Conservation (phyloP, 2,888 invertebrate species). For the Muschampia staudingeri region DNA sequence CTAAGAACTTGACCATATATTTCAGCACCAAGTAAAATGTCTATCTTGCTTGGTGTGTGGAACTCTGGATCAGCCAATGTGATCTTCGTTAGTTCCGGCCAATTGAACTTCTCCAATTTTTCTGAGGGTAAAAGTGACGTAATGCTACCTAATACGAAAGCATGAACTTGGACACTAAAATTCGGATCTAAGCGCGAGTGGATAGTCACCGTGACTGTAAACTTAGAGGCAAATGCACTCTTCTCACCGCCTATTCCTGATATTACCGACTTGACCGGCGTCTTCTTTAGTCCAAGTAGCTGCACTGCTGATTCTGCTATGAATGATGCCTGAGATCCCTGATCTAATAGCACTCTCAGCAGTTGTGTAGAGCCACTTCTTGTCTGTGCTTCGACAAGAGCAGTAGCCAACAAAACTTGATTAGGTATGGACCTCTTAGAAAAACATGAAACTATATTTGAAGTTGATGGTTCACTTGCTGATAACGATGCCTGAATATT, state of each 20-base stretch:
- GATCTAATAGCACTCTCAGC: neutral
- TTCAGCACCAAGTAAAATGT: conserved; percentile 7
- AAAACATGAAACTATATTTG: neutral
- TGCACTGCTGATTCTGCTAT: neutral
- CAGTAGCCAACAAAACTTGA: conserved; percentile 5
- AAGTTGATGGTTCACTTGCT: conserved; percentile 8
- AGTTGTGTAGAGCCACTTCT: conserved; percentile 24
- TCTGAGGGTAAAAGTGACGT: neutral
- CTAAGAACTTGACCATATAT: conserved; percentile 5
- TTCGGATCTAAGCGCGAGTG: conserved; percentile 18
- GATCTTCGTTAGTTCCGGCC: neutral
- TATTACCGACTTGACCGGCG: neutral
- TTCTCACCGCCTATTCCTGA: neutral
- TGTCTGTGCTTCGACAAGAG: conserved; percentile 25
- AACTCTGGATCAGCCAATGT: neutral
- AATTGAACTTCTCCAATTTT: neutral
- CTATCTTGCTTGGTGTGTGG: neutral
- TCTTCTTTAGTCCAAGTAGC: conserved; percentile 7
- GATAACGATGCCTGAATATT: neutral
- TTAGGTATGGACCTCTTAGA: neutral
- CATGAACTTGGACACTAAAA: neutral
- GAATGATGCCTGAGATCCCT: conserved; percentile 11
- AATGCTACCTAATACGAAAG: neutral
- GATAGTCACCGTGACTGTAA: conserved; percentile 27
- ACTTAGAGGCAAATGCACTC: conserved; percentile 20